Evolutionary conservation across 2,113 vertebrate genomes (phyloP).

Genomic region (Fregata magnificens): DNA sequence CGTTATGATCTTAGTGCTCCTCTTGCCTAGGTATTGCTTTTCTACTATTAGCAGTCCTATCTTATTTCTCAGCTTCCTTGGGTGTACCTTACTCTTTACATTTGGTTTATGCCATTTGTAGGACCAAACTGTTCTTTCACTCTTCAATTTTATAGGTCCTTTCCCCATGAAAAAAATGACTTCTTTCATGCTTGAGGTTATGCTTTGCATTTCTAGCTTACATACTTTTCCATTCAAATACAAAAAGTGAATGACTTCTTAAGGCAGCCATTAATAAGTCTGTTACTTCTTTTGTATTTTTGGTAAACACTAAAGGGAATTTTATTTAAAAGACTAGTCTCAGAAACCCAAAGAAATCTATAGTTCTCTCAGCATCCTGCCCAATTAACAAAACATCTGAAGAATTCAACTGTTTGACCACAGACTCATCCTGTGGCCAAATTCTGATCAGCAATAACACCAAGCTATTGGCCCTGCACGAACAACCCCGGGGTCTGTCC

Average conservation of each 20-base stretch:
- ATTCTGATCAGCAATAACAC: fast-evolving
- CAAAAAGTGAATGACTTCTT: background rate
- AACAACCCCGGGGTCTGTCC: fast-evolving
- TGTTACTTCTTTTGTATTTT: background rate
- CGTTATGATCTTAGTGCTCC: background rate
- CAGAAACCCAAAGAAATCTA: background rate
- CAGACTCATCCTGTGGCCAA: background rate
- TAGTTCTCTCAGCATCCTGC: background rate
- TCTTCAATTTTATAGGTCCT: background rate
- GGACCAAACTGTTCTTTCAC: background rate
- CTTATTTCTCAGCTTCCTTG: background rate
- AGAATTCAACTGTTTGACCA: background rate
- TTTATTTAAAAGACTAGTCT: background rate
- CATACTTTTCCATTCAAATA: background rate
- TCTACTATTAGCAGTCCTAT: background rate
- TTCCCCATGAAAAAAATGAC: background rate
- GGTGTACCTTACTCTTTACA: background rate
- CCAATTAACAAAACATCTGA: background rate
- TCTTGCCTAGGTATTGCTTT: background rate
- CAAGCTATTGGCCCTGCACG: fast-evolving
- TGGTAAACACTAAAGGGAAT: background rate
- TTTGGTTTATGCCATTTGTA: background rate
- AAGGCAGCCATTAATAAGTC: background rate
- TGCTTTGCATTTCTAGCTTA: background rate
- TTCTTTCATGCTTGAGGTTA: background rate